These are phyloP conservation scores for Acanthochromis polyacanthus DNA, from an alignment of 2,113 vertebrate species.

Conservation along the genomic window DNA sequence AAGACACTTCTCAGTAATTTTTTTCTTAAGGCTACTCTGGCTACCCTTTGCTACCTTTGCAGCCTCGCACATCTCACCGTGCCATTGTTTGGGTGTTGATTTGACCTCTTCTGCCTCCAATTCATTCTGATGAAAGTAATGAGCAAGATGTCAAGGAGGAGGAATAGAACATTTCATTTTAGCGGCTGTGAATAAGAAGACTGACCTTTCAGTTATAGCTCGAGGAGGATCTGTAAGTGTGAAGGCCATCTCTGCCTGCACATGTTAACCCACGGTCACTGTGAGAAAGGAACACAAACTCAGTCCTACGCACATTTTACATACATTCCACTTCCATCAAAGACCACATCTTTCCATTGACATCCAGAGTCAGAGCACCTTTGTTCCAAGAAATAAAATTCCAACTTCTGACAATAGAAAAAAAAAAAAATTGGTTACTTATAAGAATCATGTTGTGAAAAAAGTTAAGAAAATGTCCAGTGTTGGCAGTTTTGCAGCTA, in stretches of 20 bases:
- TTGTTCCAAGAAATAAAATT: neutral
- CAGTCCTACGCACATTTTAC: neutral
- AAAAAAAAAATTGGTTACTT: neutral
- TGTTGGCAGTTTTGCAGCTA: neutral
- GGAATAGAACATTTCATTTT: slow-evolving; percentile 18
- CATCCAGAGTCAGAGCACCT: neutral
- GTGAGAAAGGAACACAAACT: slow-evolving; percentile 13
- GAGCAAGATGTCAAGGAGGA: slow-evolving; percentile 27
- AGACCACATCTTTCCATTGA: neutral
- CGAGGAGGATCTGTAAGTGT: slow-evolving; percentile 22
- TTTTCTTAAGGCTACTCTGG: slow-evolving; percentile 3
- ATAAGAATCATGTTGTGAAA: neutral
- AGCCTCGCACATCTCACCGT: neutral
- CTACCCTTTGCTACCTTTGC: neutral
- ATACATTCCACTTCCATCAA: neutral
- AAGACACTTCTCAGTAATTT: slow-evolving; percentile 30
- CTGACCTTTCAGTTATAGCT: slow-evolving; percentile 22
- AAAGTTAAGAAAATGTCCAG: neutral
- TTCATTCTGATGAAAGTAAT: slow-evolving; percentile 24
- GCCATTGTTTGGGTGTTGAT: slow-evolving; percentile 28
- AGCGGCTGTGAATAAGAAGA: slow-evolving; percentile 18
- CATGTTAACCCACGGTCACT: slow-evolving; percentile 7
- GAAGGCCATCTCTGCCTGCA: slow-evolving; percentile 23
- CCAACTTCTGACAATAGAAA: neutral
- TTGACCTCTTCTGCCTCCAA: slow-evolving; percentile 28